Evolutionary conservation across 2,797 vertebrate genomes (phyloP).

Genomic region (Phalanger gymnotis): DNA sequence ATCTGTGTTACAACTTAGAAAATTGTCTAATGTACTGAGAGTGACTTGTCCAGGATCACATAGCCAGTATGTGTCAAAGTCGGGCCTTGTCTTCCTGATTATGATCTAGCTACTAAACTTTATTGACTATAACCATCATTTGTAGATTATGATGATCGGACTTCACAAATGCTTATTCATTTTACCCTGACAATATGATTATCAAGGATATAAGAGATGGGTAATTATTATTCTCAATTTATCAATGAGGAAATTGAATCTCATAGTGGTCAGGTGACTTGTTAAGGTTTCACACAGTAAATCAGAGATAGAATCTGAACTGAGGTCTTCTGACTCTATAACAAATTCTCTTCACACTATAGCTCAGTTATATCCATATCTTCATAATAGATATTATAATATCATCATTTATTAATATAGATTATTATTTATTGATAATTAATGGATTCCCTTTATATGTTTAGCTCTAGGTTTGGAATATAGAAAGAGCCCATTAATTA

Average conservation of each 20-base stretch:
- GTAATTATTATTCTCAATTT: background rate
- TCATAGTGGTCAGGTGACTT: background rate
- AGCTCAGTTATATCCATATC: background rate
- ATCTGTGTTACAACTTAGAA: too few species aligned
- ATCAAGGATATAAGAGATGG: background rate
- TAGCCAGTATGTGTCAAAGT: background rate
- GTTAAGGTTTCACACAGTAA: background rate
- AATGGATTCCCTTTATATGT: background rate
- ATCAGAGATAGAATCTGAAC: background rate
- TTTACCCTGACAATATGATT: background rate
- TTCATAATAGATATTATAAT: background rate
- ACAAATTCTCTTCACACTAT: background rate
- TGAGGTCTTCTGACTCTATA: background rate
- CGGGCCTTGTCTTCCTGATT: too few species aligned
- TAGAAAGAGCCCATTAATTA: background rate
- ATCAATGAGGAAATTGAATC: background rate
- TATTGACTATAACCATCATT: background rate
- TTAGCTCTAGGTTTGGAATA: background rate
- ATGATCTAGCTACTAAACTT: background rate
- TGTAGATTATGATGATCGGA: background rate
- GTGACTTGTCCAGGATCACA: background rate
- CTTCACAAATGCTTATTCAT: background rate
- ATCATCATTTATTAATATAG: background rate
- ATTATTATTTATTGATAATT: background rate
- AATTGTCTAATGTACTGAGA: too few species aligned